Conservation (phyloP, 2,113 vertebrate genomes). For the human (Homo sapiens) region DNA sequence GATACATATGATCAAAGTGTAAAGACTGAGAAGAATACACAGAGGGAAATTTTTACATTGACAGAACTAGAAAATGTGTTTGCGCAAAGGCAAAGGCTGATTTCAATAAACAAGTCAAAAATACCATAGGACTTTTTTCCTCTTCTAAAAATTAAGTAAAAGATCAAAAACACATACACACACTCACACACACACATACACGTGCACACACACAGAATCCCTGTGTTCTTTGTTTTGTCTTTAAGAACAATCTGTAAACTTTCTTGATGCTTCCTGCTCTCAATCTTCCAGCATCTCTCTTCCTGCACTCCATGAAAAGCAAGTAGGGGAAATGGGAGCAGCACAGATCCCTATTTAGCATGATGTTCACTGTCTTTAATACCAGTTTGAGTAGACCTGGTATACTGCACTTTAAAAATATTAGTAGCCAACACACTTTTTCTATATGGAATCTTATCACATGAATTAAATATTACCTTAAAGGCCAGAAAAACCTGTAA, state of each 20-base stretch:
- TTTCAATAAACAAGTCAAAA: slow-evolving; percentile 53
- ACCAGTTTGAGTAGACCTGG: background rate
- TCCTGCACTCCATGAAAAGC: slow-evolving; percentile 24
- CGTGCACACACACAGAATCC: background rate
- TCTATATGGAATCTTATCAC: background rate
- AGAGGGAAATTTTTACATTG: slow-evolving; percentile 51
- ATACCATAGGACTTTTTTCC: background rate
- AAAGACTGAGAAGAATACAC: slow-evolving; percentile 51
- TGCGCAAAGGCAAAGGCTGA: slow-evolving; percentile 58
- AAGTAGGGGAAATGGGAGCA: background rate
- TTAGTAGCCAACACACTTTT: background rate
- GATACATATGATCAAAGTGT: slow-evolving; percentile 57
- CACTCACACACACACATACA: background rate
- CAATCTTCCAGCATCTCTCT: background rate
- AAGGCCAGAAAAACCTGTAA: background rate
- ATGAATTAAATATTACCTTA: background rate
- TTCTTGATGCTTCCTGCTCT: slow-evolving; percentile 49
- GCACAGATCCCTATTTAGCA: background rate
- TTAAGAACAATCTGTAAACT: slow-evolving; percentile 57
- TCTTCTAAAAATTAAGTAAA: slow-evolving; percentile 50
- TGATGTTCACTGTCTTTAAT: background rate
- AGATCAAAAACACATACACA: slow-evolving; percentile 11
- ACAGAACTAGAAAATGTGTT: slow-evolving; percentile 56
- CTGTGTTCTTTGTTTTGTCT: slow-evolving; percentile 41
- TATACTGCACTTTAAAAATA: background rate